Evolutionary conservation across 2,888 invertebrate species (phyloP).

Genomic region (Metacarcinus magister): DNA sequence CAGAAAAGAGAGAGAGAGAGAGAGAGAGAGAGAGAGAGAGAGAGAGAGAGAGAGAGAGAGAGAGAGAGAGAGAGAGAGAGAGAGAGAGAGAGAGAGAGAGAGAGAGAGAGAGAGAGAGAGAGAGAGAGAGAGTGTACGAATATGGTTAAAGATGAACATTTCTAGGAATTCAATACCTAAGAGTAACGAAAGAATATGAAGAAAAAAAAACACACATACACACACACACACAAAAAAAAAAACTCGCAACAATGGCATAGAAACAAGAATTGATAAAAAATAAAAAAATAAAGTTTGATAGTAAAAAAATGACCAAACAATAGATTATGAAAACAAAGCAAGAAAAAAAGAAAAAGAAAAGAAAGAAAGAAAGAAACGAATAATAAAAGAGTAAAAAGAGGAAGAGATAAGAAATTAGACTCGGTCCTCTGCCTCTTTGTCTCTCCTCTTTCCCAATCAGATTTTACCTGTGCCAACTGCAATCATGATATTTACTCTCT

Average conservation of each 20-base stretch:
- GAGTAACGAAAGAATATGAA: neutral
- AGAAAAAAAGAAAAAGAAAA: neutral
- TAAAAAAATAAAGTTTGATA: neutral
- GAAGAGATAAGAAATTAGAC: neutral
- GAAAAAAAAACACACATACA: neutral
- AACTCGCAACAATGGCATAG: neutral
- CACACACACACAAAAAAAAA: too few species aligned
- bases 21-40: neutral
- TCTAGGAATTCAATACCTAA: neutral
- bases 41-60: constrained; percentile 26
- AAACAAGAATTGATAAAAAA: neutral
- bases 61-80: constrained; percentile 26
- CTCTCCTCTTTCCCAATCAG: neutral
- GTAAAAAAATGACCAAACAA: neutral
- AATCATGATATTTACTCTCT: neutral
- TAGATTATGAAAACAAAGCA: neutral
- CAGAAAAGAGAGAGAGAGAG: neutral
- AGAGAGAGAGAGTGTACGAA: neutral
- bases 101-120: too few species aligned
- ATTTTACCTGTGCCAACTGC: neutral
- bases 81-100: neutral
- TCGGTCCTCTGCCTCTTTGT: neutral
- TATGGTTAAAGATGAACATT: neutral
- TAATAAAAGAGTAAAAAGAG: neutral
- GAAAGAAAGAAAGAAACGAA: neutral